These are phyloP conservation scores for Liasis olivaceus DNA, from an alignment of 2,797 vertebrate genomes.

Conservation along the genomic window DNA sequence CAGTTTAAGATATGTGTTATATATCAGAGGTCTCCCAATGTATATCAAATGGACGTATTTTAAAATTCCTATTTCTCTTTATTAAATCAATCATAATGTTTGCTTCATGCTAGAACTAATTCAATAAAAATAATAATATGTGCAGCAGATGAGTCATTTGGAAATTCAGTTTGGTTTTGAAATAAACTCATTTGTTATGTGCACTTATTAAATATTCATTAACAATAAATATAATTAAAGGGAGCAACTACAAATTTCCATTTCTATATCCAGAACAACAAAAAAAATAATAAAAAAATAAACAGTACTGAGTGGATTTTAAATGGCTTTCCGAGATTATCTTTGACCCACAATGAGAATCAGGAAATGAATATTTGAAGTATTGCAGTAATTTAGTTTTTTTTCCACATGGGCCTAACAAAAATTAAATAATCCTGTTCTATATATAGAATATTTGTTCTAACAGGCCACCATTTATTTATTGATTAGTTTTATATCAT, in stretches of 20 bases:
- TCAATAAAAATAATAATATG: background rate
- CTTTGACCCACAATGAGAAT: background rate
- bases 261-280: background rate
- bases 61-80: background rate
- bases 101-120: background rate
- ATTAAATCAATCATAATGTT: background rate
- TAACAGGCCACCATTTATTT: background rate
- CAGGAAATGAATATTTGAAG: constrained; percentile 14
- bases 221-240: constrained; percentile 36
- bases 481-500: background rate
- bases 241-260: constrained; percentile 12
- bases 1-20: background rate
- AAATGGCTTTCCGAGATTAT: background rate
- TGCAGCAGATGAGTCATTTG: background rate
- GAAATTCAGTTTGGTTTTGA: constrained; percentile 10
- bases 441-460: background rate
- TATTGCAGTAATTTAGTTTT: background rate
- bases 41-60: background rate
- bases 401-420: background rate
- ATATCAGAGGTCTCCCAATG: background rate
- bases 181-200: constrained; percentile 3
- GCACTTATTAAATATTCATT: constrained; percentile 26
- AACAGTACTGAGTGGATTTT: constrained; percentile 14
- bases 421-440: background rate
- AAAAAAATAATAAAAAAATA: background rate